phyloP scores from a whole-genome alignment of 2,113 vertebrate genomes.

The Mesembrinibis cayennensis region DNA sequence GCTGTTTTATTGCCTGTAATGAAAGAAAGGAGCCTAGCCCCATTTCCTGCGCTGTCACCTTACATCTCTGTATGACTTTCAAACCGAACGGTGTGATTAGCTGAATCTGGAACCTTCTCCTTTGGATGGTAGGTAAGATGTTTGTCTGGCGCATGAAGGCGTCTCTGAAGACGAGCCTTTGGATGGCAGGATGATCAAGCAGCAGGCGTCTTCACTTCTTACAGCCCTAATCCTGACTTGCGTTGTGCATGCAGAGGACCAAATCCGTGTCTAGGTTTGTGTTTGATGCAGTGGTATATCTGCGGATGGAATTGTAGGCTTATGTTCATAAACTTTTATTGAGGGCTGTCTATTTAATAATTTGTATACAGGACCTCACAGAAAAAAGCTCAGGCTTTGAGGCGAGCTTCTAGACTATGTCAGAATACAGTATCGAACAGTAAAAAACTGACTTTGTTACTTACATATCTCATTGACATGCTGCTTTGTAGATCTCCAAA shows the following conservation, averaged over 20 bases:
- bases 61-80: background rate
- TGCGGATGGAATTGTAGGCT: background rate
- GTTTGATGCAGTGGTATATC: background rate
- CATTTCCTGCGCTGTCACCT: background rate
- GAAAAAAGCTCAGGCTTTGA: background rate
- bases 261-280: background rate
- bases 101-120: background rate
- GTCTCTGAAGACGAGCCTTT: background rate
- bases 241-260: background rate
- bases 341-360: background rate
- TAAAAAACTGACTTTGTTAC: background rate
- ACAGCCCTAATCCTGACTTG: background rate
- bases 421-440: background rate
- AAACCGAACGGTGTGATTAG: background rate
- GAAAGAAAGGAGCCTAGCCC: background rate
- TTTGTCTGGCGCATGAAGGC: background rate
- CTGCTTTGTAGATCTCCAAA: background rate
- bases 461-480: background rate
- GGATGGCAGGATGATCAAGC: background rate
- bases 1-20: background rate
- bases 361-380: background rate
- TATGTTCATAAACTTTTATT: background rate
- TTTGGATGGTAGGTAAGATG: background rate
- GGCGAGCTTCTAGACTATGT: background rate
- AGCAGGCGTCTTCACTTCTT: background rate